Base-by-base conservation (phyloP, 2,113 vertebrate species). In the Hylia prasina region DNA sequence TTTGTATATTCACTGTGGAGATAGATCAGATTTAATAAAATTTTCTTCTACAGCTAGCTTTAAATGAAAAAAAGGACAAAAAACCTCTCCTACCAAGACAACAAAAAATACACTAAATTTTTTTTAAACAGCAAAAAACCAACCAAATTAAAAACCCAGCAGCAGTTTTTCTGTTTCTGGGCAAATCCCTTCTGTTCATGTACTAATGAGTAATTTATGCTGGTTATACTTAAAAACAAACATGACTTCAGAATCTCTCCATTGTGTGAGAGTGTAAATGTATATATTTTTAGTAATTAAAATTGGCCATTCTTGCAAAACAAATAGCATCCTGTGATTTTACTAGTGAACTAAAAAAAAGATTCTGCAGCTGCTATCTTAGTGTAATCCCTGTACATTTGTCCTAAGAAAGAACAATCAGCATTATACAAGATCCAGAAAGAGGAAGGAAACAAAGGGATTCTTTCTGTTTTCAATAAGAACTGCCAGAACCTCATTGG, bases 401-500 rank as follows among this genome's bases (percentile, higher is more conserved):
- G 89, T 92, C 80, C 65, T 78, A 56, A 89, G 82, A 80, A 90
- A 90, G 85, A 96, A 97, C 95, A 96, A 94, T 97, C 75, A 54
- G 73, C 90, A 64, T 93, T 96, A 76, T 80, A 56, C 79, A 69
- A 93, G 64, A 86, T 93, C 42, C 77, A 90, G 82, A 94, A 88
- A 90, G 85, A 94, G 86, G 93, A 96, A 96, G 93, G 90, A 93
- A 95, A 94, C 94, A 95, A 97, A 95, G 79, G 75, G 66, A 27
- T 76, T 96, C 88, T 92, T 86, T 96, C 90, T 97, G 87, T 83
- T 96, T 94, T 92, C 85, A 92, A 13, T 91, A 85, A 90, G 72
- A 94, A 76, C 78, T 91, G 83, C 69, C 91, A 84, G 61, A 87
- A 94, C 70, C 87, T 94, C 91, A 71, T 37, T 93, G 81, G 61